Evolutionary conservation across 2,113 vertebrate genomes (phyloP), one percentile per base, ranked within the genome.

Genomic region (Piaya cayana): DNA sequence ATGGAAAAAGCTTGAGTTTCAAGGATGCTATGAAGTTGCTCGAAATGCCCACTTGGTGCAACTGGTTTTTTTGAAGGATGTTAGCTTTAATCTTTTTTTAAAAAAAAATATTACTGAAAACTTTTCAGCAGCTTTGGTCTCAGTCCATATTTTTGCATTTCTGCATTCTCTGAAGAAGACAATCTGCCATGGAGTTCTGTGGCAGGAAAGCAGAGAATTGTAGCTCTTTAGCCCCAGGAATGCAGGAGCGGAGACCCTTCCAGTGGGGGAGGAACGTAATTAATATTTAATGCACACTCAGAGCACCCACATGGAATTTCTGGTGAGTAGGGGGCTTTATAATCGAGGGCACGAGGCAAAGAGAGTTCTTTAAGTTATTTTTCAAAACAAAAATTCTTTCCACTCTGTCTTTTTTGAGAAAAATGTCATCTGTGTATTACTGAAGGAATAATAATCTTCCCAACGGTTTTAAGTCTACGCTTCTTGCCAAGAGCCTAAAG

Each of bases 301-400:
- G 59, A 69, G 85, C 76, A 86, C 91, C 94, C 91, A 90, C 81
- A 1, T 80, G 75, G 86, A 77, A 88, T 71, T 65, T 92, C 72
- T 90, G 43, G 36, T 78, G 95, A 90, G 82, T 62, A 67, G 59
- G 75, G 86, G 72, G 22, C 91, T 96, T 72, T 86, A 74, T 92
- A 77, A 43, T 56, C 43, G 12, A 50, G 72, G 36, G 23, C 58
- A 87, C 3, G 27, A 64, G 22, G 34, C 87, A 74, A 68, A 81
- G 15, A n/a, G n/a, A 84, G 47, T 5, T 67, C 60, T 86, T 55
- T 6, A 45, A 68, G 12, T 7, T 26, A 34, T 60, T 81, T 81
- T 68, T 65, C 26, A 55, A 80, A 59, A 22, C 16, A 86, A 53
- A 67, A 84, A 65, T 86, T 78, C 83, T 87, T 93, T 92, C 22